Base-by-base conservation (phyloP, 2,113 vertebrate genomes). In the Apaloderma vittatum region DNA sequence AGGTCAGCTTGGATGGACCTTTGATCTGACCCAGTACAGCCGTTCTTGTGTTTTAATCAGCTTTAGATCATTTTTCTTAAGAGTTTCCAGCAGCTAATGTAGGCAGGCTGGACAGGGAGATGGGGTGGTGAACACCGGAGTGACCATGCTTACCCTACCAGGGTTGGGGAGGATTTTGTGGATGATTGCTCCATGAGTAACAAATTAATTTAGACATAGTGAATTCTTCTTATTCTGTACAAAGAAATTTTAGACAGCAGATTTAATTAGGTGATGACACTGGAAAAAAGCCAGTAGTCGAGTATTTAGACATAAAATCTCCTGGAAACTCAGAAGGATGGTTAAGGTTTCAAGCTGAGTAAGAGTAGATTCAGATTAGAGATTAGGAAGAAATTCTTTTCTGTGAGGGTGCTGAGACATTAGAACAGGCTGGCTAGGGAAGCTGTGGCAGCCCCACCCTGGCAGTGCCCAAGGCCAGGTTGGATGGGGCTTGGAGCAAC, bases 281-380 rank as follows among this genome's bases (percentile, higher is more conserved):
- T 2, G 29, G 45, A 9, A 36, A 45, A 63, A 63, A 65, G 46
- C 0, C 19, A 68, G 11, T 1, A 0, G 4, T 48, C 30, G 22
- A 14, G 6, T 34, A 18, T 72, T 72, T 3, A 29, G 36, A n/a
- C 23, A 79, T 23, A 8, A 8, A 62, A 71, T 9, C 6, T 49
- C 26, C 32, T 52, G 55, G 55, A 52, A 73, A 61, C 61, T 65
- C 32, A n/a, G 49, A 51, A 78, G 10, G 65, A 15, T 34, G 40
- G 40, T 40, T 40, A 11, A 12, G 40, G 40, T 40, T 40, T 40
- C 40, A 40, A 40, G 12, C 40, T 40, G 40, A 40, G 40, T 40
- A 40, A 40, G 40, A 40, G 40, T 40, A 11, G 12, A 40, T 40
- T 40, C 40, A 40, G 40, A 40, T 40, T 40, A 40, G 40, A 40